phyloP scores from a whole-genome alignment of 2,888 invertebrate species.

The Tortricodes alternella region DNA sequence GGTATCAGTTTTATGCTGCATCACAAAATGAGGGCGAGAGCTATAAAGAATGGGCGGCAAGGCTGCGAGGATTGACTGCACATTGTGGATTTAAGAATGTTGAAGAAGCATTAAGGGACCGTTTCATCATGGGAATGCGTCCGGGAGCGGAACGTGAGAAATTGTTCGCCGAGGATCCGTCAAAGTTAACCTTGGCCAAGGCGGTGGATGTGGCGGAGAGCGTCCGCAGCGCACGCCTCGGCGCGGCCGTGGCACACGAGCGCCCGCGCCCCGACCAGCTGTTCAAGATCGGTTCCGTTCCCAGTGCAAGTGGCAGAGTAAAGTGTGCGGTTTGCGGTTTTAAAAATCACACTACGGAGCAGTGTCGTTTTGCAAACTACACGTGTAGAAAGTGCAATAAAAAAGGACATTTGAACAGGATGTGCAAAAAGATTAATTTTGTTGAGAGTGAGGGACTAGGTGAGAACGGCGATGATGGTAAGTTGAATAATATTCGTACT shows the following conservation, averaged over 20 bases:
- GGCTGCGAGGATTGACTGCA: background rate
- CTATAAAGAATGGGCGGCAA: background rate
- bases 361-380: background rate
- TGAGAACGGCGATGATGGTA: constrained; percentile 2
- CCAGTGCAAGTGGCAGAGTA: background rate
- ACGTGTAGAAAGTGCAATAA: constrained; percentile 1
- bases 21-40: background rate
- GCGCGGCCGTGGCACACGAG: background rate
- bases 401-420: constrained; percentile 2
- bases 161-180: background rate
- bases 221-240: background rate
- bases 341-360: background rate
- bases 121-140: background rate
- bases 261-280: background rate
- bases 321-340: background rate
- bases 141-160: background rate
- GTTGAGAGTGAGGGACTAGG: background rate
- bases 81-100: background rate
- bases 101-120: background rate
- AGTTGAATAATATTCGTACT: background rate
- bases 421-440: constrained; percentile 8
- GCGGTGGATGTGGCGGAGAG: background rate
- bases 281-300: background rate
- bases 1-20: background rate
- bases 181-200: background rate